A percentile compares a stretch with the other conserved stretches of the same genome.
Conservation (phyloP, 2,113 vertebrate genomes). For the Periophthalmodon schlosseri region DNA sequence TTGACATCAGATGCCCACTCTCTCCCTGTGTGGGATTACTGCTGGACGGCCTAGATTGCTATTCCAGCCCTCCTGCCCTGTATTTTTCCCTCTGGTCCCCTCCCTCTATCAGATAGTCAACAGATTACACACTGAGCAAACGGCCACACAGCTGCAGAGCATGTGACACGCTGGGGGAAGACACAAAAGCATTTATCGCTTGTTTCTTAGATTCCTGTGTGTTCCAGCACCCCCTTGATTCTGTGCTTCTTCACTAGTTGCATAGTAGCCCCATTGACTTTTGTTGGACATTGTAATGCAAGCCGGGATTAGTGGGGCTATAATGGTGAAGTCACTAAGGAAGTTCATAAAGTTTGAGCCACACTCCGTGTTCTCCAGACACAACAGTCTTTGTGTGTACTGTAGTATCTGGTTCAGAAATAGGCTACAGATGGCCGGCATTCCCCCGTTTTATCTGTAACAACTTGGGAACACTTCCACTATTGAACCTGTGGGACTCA, state of each 20-base stretch:
- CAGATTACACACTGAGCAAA: conserved; percentile 64
- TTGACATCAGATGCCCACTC: conserved; percentile 46
- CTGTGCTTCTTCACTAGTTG: not conserved
- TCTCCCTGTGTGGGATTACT: conserved; percentile 60
- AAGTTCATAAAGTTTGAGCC: not conserved
- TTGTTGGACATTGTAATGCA: too few relatives aligned
- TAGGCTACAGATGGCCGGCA: not conserved
- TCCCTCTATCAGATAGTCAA: conserved; percentile 33
- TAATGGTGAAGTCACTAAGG: not conserved
- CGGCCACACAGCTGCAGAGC: conserved; percentile 44
- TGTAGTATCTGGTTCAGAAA: not conserved
- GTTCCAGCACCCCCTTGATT: not conserved
- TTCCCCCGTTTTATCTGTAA: too few relatives aligned
- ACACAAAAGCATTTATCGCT: conserved; percentile 24
- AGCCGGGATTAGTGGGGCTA: too few relatives aligned
- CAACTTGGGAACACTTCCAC: too few relatives aligned
- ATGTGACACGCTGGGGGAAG: conserved; percentile 54
- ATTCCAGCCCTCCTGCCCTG: conserved; percentile 27
- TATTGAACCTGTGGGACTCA: not conserved
- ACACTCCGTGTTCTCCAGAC: too few relatives aligned
- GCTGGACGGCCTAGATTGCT: conserved; percentile 66
- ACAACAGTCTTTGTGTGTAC: not conserved
- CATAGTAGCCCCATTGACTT: not conserved
- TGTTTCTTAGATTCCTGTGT: not conserved
- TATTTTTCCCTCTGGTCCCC: conserved; percentile 14